phyloP scores from a whole-genome alignment of 2,888 invertebrate species.

The Harpagoxenus sublaevis region DNA sequence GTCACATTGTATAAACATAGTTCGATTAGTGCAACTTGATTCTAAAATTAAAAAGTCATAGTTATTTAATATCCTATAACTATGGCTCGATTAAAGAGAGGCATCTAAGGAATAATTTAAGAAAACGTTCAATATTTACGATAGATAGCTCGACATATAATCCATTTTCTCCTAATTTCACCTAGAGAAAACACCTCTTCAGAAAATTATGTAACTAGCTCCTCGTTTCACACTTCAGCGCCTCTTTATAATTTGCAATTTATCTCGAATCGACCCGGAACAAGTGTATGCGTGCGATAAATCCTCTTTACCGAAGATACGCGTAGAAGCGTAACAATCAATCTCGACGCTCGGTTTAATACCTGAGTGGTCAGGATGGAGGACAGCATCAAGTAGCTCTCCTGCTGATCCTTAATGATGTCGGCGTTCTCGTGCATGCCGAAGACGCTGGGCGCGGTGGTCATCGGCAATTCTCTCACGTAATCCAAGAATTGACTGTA shows the following conservation, averaged over 20 bases:
- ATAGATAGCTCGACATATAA: background rate
- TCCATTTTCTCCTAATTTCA: conserved; percentile 80
- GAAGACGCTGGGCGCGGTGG: conserved; percentile 94
- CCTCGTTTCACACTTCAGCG: background rate
- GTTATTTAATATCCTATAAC: background rate
- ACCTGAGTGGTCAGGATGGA: conserved; percentile 94
- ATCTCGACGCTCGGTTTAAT: background rate
- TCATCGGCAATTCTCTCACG: conserved; percentile 91
- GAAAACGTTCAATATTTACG: background rate
- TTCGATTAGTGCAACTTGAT: background rate
- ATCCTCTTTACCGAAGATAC: background rate
- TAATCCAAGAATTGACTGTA: conserved; percentile 91
- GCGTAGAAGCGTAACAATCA: background rate
- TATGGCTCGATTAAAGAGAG: background rate
- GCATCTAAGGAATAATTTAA: background rate
- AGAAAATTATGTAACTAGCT: conserved; percentile 90
- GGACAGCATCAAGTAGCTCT: conserved; percentile 91
- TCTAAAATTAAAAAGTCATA: background rate
- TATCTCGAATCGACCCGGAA: background rate
- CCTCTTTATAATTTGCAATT: background rate
- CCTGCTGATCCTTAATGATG: conserved; percentile 96
- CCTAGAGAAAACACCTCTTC: conserved; percentile 93
- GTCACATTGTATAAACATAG: background rate
- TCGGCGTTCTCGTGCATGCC: conserved; percentile 97
- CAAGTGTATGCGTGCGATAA: background rate